Evolutionary conservation across 2,113 vertebrate species (phyloP), one percentile per base, ranked within the genome.

Genomic region (Syrmaticus mikado): DNA sequence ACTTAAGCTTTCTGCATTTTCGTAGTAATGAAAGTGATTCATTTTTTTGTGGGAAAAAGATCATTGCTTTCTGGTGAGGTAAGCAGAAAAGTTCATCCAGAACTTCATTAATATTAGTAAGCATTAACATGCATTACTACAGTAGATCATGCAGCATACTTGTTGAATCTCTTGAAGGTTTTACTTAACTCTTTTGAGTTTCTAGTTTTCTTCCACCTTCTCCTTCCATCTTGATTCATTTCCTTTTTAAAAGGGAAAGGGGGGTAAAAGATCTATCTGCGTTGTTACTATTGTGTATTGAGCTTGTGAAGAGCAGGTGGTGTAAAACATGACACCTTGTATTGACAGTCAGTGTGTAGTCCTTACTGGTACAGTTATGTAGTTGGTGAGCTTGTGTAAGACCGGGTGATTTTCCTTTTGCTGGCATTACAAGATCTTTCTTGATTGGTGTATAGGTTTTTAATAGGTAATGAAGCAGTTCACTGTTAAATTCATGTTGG

Each of bases 281-380:
- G 13, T 70, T 3, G 3, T 40, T 52, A 53, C 43, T 17, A 2
- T 32, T 50, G 32, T 1, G 0, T 21, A 3, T 27, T 57, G 36
- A 1, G 0, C 32, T 74, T 87, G 25, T 17, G 19, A 64, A 24
- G 14, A 65, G 34, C 5, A 8, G 2, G 6, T 58, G 11, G 5
- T 0, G 0, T 45, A 36, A 57, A 82, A 6, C 20, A 4, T 14
- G 46, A 22, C 4, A 15, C 28, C 14, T 68, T 0, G 0, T 65
- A 57, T 28, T 25, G 58, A 28, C 9, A 21, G 17, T 16, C 43
- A 58, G 8, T 62, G 2, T 5, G 5, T n/a, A 41, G 30, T 45
- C 50, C 20, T 60, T 53, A 24, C n/a, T n/a, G 30, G 18, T 3
- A 19, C 20, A 70, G 21, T 62, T 81, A 28, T 24, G 7, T 3